Percentiles rank a stretch among this genome's conserved stretches.
Conservation (phyloP, 1,140 invertebrate genomes). For the Cotesia chilonis region DNA sequence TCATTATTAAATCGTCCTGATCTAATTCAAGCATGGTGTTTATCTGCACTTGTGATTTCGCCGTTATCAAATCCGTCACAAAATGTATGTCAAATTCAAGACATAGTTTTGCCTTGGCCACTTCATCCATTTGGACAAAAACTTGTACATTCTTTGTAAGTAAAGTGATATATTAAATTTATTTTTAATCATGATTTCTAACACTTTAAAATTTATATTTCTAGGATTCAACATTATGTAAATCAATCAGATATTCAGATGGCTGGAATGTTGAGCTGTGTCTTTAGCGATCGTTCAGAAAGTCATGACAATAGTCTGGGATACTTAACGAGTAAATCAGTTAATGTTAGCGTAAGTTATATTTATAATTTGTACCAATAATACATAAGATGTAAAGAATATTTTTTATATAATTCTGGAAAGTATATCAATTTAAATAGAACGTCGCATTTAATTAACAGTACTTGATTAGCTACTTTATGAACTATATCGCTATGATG, state of each 20-base stretch:
- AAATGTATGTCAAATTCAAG: conserved; percentile 57
- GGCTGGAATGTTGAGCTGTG: conserved; percentile 90
- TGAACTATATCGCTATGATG: too few species aligned
- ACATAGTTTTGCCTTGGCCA: conserved; percentile 78
- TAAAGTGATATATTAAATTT: conserved; percentile 35
- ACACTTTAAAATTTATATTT: conserved; percentile 36
- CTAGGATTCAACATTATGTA: conserved; percentile 81
- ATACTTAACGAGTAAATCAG: conserved; percentile 58
- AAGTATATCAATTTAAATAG: conserved; percentile 11
- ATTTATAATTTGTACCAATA: conserved; percentile 38
- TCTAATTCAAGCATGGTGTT: conserved; percentile 85
- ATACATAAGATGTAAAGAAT: conserved; percentile 24
- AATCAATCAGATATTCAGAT: conserved; percentile 88
- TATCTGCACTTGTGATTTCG: conserved; percentile 77
- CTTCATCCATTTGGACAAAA: conserved; percentile 86
- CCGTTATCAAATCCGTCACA: conserved; percentile 50
- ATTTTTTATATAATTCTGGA: conserved; percentile 6
- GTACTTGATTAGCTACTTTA: too few species aligned
- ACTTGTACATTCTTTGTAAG: conserved; percentile 85
- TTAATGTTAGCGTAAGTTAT: conserved; percentile 67
- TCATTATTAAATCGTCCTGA: conserved; percentile 79
- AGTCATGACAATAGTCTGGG: conserved; percentile 50
- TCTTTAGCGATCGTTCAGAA: conserved; percentile 73
- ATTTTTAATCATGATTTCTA: background rate
- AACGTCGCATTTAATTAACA: background rate